Conservation (phyloP, 2,797 vertebrate genomes). For the Gobionotothen gibberifrons region DNA sequence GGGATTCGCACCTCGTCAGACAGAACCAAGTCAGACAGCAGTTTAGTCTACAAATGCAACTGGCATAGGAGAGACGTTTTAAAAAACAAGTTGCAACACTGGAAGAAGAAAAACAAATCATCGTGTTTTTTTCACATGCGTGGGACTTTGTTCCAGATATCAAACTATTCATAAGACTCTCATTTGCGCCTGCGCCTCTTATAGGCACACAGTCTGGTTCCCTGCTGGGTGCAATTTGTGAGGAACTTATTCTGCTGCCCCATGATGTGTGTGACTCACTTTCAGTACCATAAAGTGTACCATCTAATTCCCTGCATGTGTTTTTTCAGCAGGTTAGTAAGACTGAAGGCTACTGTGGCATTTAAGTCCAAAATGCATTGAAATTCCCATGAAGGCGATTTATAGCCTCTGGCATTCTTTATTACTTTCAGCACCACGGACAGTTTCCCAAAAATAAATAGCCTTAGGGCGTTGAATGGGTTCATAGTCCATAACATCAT, state of each 20-base stretch:
- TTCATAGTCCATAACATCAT: constrained; percentile 1
- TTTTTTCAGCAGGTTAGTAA: neutral
- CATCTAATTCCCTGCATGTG: constrained; percentile 26
- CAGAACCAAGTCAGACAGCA: constrained; percentile 56
- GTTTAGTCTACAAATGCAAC: constrained; percentile 52
- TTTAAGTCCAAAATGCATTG: neutral
- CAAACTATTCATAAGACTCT: constrained; percentile 44
- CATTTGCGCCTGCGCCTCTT: constrained; percentile 33
- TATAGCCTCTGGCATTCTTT: constrained; percentile 1
- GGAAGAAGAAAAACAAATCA: neutral
- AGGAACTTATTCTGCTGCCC: constrained; percentile 24
- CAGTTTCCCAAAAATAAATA: constrained; percentile 35
- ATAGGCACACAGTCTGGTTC: constrained; percentile 39
- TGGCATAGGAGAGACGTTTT: constrained; percentile 12
- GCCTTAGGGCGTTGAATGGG: constrained; percentile 22
- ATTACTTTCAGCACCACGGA: constrained; percentile 72
- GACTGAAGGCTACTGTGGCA: neutral
- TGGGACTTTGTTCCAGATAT: constrained; percentile 24
- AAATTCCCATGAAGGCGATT: neutral
- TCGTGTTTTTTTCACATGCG: neutral
- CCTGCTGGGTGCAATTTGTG: constrained; percentile 46
- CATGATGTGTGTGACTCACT: constrained; percentile 52
- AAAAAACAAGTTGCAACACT: neutral
- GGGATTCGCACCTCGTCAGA: constrained; percentile 64
- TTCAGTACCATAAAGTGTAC: constrained; percentile 32